A percentile compares a stretch with the other conserved stretches of the same genome.
Conservation (phyloP, 2,888 invertebrate species). For the Zaprionus bogoriensis region DNA sequence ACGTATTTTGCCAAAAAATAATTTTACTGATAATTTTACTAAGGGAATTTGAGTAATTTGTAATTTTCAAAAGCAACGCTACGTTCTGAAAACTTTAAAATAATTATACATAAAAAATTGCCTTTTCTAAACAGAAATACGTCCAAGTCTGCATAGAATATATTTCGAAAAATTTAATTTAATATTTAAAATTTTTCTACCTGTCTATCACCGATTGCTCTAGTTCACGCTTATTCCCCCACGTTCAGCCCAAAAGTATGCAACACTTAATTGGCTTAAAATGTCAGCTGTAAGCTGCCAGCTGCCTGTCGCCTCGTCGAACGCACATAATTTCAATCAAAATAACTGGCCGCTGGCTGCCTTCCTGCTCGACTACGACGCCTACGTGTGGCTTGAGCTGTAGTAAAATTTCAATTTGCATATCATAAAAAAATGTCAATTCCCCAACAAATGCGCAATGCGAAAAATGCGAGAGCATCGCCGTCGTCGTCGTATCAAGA, state of each 20-base stretch:
- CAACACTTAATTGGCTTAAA: conserved; percentile 39
- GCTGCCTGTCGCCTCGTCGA: conserved; percentile 23
- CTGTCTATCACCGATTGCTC: no score
- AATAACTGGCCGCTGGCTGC: conserved; percentile 57
- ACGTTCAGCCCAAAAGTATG: conserved; percentile 23
- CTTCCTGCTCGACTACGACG: neutral
- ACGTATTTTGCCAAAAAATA: no score
- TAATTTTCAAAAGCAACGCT: no score
- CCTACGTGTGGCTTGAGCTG: conserved; percentile 29
- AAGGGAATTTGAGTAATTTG: no score
- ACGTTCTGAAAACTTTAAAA: no score
- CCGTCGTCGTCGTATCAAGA: conserved; percentile 40
- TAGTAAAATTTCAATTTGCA: conserved; percentile 74
- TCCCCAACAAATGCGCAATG: conserved; percentile 56
- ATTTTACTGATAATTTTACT: no score
- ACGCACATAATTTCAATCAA: conserved; percentile 61
- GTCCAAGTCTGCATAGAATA: no score
- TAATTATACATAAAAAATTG: no score
- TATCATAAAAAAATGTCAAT: conserved; percentile 71
- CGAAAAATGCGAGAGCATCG: conserved; percentile 2
- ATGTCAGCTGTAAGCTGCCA: conserved; percentile 13
- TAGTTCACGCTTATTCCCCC: no score
- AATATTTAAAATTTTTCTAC: no score
- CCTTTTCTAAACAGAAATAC: no score
- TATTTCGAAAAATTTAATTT: no score